Evolutionary conservation across 2,888 invertebrate species (phyloP).

Genomic region (Anthophora plumipes): DNA sequence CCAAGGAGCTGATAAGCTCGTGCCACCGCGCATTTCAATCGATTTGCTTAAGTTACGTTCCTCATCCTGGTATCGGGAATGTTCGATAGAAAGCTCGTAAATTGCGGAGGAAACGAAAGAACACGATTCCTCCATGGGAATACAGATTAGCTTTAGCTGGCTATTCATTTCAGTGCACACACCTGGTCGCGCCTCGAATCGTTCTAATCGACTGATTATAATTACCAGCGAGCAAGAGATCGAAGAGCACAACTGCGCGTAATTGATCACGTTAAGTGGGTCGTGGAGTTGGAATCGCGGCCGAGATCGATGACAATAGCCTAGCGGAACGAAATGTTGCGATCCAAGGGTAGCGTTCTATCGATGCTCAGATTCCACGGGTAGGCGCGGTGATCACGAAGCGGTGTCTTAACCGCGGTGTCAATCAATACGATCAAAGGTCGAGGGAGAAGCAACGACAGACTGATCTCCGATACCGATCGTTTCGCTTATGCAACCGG

Average conservation of each 20-base stretch:
- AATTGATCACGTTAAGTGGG: constrained; percentile 57
- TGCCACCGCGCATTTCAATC: constrained; percentile 47
- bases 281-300: constrained; percentile 49
- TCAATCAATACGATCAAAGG: constrained; percentile 29
- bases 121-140: constrained; percentile 16
- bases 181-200: constrained; percentile 19
- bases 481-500: constrained; percentile 35
- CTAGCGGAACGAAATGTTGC: constrained; percentile 74
- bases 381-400: constrained; percentile 69
- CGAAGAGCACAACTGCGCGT: constrained; percentile 12
- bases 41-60: not conserved
- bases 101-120: constrained; percentile 43
- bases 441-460: constrained; percentile 27
- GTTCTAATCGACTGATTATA: constrained; percentile 19
- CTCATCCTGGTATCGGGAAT: constrained; percentile 47
- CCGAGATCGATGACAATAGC: constrained; percentile 65
- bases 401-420: constrained; percentile 28
- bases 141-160: constrained; percentile 35
- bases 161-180: not conserved
- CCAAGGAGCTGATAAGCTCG: constrained; percentile 4
- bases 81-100: constrained; percentile 61
- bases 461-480: constrained; percentile 6
- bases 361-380: constrained; percentile 63
- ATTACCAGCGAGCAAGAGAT: constrained; percentile 17
- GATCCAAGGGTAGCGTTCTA: constrained; percentile 62